Evolutionary conservation across 2,888 invertebrate species (phyloP).

Genomic region (Limnephilus lunatus): DNA sequence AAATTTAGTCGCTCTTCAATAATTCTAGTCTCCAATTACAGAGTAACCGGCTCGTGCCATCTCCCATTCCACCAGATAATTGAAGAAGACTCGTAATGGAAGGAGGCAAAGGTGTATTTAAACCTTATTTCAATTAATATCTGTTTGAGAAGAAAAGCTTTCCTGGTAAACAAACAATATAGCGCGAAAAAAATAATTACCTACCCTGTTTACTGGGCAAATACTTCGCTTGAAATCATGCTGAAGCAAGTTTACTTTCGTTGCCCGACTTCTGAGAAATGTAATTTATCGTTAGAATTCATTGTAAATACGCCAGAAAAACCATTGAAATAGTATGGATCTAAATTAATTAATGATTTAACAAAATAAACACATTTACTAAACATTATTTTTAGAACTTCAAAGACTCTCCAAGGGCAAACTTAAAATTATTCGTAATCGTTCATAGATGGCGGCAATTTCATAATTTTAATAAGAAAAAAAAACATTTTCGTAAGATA

Average conservation of each 20-base stretch:
- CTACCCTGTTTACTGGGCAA: not conserved
- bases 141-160: not conserved
- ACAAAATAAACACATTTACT: not conserved
- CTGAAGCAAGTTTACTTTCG: not conserved
- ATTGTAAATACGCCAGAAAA: not conserved
- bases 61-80: not conserved
- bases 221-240: slow-evolving; percentile 4
- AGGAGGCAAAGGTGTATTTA: not conserved
- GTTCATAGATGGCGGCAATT: too few relatives aligned
- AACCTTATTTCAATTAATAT: not conserved
- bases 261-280: not conserved
- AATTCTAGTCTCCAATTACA: not conserved
- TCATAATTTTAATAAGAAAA: too few relatives aligned
- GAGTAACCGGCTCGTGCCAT: not conserved
- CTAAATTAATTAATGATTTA: not conserved
- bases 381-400: not conserved
- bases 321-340: not conserved
- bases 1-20: not conserved
- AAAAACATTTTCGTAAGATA: too few relatives aligned
- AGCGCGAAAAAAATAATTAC: not conserved
- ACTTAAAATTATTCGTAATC: too few relatives aligned
- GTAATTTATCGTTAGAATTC: not conserved
- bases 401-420: not conserved
- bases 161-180: not conserved
- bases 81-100: not conserved